phyloP scores from a whole-genome alignment of 2,113 vertebrate genomes.

The Coracopsis vasa region DNA sequence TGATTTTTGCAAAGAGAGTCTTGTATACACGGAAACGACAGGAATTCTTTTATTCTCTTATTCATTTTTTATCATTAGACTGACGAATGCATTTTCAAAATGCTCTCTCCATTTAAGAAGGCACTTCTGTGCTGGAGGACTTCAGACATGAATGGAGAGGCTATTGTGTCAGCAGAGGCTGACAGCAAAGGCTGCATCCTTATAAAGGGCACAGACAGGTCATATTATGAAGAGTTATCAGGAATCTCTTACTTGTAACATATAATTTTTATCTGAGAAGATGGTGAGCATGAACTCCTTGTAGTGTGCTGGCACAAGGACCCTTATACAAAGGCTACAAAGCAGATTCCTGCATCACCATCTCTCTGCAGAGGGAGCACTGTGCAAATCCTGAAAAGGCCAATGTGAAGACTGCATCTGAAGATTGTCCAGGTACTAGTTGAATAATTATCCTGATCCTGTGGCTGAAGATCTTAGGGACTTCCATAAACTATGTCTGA shows the following conservation, averaged over 20 bases:
- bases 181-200: neutral
- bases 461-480: neutral
- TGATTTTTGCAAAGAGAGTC: slow-evolving; percentile 32
- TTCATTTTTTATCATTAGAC: slow-evolving; percentile 39
- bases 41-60: slow-evolving; percentile 22
- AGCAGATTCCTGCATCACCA: neutral
- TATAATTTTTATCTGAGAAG: slow-evolving; percentile 28
- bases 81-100: slow-evolving; percentile 28
- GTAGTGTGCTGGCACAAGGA: neutral
- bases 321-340: neutral
- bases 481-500: neutral
- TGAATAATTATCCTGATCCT: neutral
- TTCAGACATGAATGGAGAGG: neutral
- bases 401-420: rapidly evolving
- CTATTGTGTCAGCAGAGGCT: slow-evolving; percentile 11
- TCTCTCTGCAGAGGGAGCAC: neutral
- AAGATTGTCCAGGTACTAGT: neutral
- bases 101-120: slow-evolving; percentile 20
- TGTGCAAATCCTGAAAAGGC: neutral
- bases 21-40: slow-evolving; percentile 2
- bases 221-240: slow-evolving; percentile 23
- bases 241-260: slow-evolving; percentile 9
- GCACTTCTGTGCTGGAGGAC: slow-evolving; percentile 32
- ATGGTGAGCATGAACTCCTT: neutral
- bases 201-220: neutral